Evolutionary conservation across 2,888 invertebrate genomes (phyloP).

Genomic region (Plagodis pulveraria): DNA sequence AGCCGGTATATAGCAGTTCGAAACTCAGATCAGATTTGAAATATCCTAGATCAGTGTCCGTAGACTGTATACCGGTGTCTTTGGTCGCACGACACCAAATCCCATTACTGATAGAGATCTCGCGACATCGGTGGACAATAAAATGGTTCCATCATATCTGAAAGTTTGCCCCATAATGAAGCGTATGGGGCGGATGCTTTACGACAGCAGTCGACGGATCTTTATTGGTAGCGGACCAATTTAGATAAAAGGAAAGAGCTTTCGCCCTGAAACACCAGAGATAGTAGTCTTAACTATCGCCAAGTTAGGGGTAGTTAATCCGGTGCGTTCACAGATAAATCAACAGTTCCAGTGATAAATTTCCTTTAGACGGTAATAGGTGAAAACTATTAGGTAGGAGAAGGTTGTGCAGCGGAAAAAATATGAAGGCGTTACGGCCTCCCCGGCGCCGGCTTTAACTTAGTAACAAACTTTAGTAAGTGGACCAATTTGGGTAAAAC

Average conservation of each 20-base stretch:
- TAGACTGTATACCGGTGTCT: conserved; percentile 47
- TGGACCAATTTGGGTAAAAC: conserved; percentile 36
- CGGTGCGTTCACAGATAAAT: conserved; percentile 78
- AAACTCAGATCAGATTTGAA: conserved; percentile 56
- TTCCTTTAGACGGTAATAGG: conserved; percentile 78
- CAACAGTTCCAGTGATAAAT: conserved; percentile 83
- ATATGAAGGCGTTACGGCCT: conserved; percentile 55
- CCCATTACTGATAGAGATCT: conserved; percentile 82
- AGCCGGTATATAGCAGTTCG: conserved; percentile 41
- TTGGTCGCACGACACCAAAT: conserved; percentile 56
- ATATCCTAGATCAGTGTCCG: conserved; percentile 51
- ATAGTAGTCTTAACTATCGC: conserved; percentile 84
- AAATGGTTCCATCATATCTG: conserved; percentile 84
- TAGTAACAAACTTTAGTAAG: conserved; percentile 35
- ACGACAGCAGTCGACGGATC: conserved; percentile 83
- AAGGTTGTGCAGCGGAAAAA: conserved; percentile 61
- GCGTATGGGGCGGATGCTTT: conserved; percentile 84
- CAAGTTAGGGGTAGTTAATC: conserved; percentile 85
- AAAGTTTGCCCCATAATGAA: conserved; percentile 84
- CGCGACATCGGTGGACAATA: conserved; percentile 84
- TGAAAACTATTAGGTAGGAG: conserved; percentile 81
- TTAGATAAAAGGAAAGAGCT: conserved; percentile 85
- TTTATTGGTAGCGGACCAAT: conserved; percentile 85
- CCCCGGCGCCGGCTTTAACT: conserved; percentile 32
- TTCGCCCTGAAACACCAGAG: conserved; percentile 82